Evolutionary conservation across 2,888 invertebrate genomes (phyloP), one percentile per base, ranked within the genome.

Genomic region (Campoplex capitator): DNA sequence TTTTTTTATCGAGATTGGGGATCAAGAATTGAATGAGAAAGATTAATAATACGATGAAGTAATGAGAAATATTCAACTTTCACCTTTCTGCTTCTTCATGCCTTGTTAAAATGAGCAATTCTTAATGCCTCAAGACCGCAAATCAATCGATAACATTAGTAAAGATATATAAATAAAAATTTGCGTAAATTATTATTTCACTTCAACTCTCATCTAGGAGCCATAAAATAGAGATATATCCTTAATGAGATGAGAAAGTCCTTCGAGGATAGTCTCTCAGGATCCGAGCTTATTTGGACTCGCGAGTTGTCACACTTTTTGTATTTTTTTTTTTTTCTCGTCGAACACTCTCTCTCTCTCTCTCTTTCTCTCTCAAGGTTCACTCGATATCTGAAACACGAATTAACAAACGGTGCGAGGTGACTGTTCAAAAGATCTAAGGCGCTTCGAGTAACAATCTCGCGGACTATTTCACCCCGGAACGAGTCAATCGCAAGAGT

Each of bases 401-500:
- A 42, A 75, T 23, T 42, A 75, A 58, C 42, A 42, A 75, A 42
- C 75, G 23, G 56, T 7, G 38, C 6, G 58, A 62, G 58, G 16
- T 58, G 62, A 56, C 16, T 42, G 42, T 42, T 6, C 32, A 16
- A 42, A 35, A 56, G 58, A 28, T 56, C 42, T 28, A 62, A 23
- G 62, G 62, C 48, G 42, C 54, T 68, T 18, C 56, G 42, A 54
- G 62, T 73, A 65, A 58, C 45, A 62, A 74, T 82, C 82, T 56
- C 68, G 58, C 48, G 67, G 23, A 67, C 67, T 82, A 70, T 75
- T 76, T 70, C 76, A 75, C 68, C 81, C 86, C 81, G 48, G 0
- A 23, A 87, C 86, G 86, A 87, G 86, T 87, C 86, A 87, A 87
- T 85, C 83, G 84, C 76, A 75, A 32, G 80, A 38, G 56, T 23